Evolutionary conservation across 2,888 invertebrate genomes (phyloP), one percentile per base, ranked within the genome.

Genomic region (Coremacera marginata): DNA sequence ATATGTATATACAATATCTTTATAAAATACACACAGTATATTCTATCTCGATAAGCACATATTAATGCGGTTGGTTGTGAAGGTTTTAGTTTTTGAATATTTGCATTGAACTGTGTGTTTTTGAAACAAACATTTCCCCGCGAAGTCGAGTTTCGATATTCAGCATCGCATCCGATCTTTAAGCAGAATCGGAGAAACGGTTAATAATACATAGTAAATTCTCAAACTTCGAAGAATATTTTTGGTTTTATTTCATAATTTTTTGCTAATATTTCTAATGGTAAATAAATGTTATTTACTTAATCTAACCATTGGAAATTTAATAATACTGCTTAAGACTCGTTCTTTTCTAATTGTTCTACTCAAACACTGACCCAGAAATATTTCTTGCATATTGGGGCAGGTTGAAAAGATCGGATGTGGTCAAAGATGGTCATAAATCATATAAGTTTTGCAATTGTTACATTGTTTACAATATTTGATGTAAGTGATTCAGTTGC

Each of bases 1-100:
- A 70, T 73, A 16, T 71, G 65, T 71, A 31, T 77, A 73, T 74
- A 51, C 31, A 4, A 31, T 31, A 31, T n/a, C n/a, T n/a, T n/a
- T 31, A 31, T 31, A 31, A 3, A 71, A 75, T 68, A 70, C 44
- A 44, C 63, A 65, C 51, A n/a, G 57, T 68, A 65, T 67, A 37
- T 44, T 44, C 11, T 44, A 44, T 44, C 14, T 44, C 44, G 44
- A 44, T 75, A 68, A 67, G 60, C 73, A 60, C 55, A 57, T 70
- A 67, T 72, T 68, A 68, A 68, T 68, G 68, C 14, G 68, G 25
- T 68, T 8, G 68, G 25, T 68, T 68, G 44, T 68, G 49, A 49
- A 68, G 68, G 44, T 68, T 51, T 68, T 44, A 44, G 44, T 44
- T 44, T 11, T 44, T 44, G 44, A 44, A 44, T 37, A 37, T 44